Evolutionary conservation across 2,797 vertebrate species (phyloP).

Genomic region (Philypnodon macrostomus): DNA sequence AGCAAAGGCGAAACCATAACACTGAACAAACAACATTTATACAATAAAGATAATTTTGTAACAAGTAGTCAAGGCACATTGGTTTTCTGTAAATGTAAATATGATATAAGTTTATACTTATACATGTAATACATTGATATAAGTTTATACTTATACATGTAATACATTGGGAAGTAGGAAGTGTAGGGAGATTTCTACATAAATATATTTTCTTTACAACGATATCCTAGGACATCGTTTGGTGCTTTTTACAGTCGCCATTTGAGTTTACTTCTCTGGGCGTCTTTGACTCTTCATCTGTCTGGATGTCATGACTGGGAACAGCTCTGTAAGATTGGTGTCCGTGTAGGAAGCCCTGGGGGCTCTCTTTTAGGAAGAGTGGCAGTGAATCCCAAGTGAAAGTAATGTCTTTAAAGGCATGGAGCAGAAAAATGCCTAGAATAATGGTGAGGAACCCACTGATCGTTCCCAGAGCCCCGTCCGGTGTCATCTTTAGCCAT

Average conservation of each 20-base stretch:
- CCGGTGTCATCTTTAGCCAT: slow-evolving; percentile 79
- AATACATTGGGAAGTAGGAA: no score
- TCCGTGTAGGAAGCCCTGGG: slow-evolving; percentile 40
- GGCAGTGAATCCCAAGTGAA: slow-evolving; percentile 77
- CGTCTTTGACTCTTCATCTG: slow-evolving; percentile 32
- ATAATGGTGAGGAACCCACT: slow-evolving; percentile 86
- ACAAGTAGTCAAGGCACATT: slow-evolving; percentile 29
- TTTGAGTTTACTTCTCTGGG: slow-evolving; percentile 44
- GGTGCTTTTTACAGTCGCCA: slow-evolving; percentile 22
- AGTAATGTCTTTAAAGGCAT: slow-evolving; percentile 80
- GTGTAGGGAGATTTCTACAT: no score
- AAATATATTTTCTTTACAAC: slow-evolving; percentile 3
- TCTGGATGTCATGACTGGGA: slow-evolving; percentile 36
- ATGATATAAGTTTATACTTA: no score
- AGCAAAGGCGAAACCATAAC: slow-evolving; percentile 7
- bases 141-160: no score
- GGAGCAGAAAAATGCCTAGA: slow-evolving; percentile 83
- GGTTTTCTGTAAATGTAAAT: background rate
- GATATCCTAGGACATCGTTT: slow-evolving; percentile 39
- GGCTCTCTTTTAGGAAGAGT: slow-evolving; percentile 65
- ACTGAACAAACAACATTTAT: slow-evolving; percentile 11
- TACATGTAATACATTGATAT: no score
- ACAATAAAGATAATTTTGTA: slow-evolving; percentile 1
- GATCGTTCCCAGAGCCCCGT: slow-evolving; percentile 76
- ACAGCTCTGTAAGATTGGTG: slow-evolving; percentile 65